A percentile compares a stretch with the other conserved stretches of the same genome.
These are phyloP conservation scores for Vollenhovia emeryi DNA, from an alignment of 1,140 invertebrate genomes.

Conservation along the genomic window DNA sequence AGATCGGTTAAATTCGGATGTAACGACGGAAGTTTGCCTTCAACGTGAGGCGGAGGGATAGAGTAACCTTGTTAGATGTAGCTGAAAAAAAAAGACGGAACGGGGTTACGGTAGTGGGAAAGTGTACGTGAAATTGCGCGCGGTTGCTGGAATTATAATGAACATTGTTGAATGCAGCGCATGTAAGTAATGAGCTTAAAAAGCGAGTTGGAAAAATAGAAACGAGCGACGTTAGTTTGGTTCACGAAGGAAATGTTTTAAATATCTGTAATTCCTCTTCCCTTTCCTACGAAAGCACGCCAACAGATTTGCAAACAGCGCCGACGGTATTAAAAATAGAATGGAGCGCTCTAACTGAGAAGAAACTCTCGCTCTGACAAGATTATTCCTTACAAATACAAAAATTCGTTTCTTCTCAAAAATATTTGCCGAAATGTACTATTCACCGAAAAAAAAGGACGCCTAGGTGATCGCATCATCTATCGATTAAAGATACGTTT, in stretches of 20 bases:
- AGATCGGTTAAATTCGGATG: slow-evolving; percentile 35
- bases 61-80: slow-evolving; percentile 30
- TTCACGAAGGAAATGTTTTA: slow-evolving; percentile 10
- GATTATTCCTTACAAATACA: slow-evolving; percentile 9
- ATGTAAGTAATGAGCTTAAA: slow-evolving; percentile 50
- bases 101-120: not conserved
- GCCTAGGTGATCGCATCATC: too few relatives aligned
- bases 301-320: not conserved
- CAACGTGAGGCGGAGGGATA: slow-evolving; percentile 1
- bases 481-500: too few relatives aligned
- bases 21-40: slow-evolving; percentile 42
- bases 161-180: slow-evolving; percentile 32
- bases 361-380: not conserved
- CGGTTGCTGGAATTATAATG: slow-evolving; percentile 40
- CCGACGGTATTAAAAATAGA: not conserved
- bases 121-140: slow-evolving; percentile 40
- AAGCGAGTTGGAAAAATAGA: slow-evolving; percentile 46
- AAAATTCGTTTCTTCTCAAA: not conserved
- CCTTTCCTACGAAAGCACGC: not conserved
- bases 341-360: not conserved
- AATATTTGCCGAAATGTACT: not conserved
- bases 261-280: slow-evolving; percentile 24
- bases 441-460: slow-evolving; percentile 14
- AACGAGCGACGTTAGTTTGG: slow-evolving; percentile 17
- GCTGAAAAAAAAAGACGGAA: slow-evolving; percentile 38